A percentile compares a stretch with the other conserved stretches of the same genome.
phyloP scores from a whole-genome alignment of 2,888 invertebrate genomes.

The Cremastinae sp. region DNA sequence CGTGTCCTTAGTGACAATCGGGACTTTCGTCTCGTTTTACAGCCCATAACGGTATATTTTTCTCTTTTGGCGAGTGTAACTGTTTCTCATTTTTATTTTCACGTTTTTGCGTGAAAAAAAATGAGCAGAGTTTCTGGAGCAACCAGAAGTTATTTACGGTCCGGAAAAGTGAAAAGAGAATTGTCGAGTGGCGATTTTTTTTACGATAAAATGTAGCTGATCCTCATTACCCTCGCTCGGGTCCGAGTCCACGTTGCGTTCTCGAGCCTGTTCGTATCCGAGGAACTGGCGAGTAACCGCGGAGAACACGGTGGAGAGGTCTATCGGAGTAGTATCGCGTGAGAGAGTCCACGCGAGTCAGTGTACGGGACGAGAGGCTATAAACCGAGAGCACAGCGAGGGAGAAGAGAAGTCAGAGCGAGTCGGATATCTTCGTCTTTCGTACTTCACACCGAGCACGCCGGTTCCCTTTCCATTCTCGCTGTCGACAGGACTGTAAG shows the following conservation, averaged over 20 bases:
- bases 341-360: conserved; percentile 66
- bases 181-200: no score
- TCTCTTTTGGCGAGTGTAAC: no score
- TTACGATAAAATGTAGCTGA: no score
- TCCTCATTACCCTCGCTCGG: no score
- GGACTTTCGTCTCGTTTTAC: no score
- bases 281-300: conserved; percentile 39
- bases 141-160: no score
- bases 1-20: no score
- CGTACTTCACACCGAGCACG: conserved; percentile 32
- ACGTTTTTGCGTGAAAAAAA: not conserved
- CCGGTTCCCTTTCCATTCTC: conserved; percentile 28
- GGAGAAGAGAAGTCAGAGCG: conserved; percentile 38
- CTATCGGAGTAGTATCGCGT: conserved; percentile 70
- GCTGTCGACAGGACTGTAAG: conserved; percentile 40
- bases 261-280: conserved; percentile 9
- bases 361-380: conserved; percentile 33
- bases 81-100: no score
- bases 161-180: no score
- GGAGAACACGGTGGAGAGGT: conserved; percentile 44
- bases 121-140: no score
- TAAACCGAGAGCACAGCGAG: conserved; percentile 26
- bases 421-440: conserved; percentile 65
- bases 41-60: no score
- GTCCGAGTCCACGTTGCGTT: not conserved